phyloP scores from a whole-genome alignment of 2,888 invertebrate species.

The Leucophora obtusa region DNA sequence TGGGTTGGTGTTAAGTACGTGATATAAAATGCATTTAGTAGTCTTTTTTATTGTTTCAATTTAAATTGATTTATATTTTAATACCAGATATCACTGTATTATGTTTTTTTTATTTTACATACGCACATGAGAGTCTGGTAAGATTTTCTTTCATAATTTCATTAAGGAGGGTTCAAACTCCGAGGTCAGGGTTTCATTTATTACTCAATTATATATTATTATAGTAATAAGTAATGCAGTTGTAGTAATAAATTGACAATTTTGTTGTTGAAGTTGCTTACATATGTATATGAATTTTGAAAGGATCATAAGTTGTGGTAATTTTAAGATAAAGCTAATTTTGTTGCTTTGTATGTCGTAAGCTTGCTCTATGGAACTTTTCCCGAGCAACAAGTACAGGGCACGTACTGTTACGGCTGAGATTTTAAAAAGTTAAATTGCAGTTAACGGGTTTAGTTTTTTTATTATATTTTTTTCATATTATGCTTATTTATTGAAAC shows the following conservation, averaged over 20 bases:
- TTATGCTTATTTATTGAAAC: too few relatives aligned
- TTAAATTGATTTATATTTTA: conserved; percentile 63
- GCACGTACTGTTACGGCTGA: too few relatives aligned
- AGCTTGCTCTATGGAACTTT: too few relatives aligned
- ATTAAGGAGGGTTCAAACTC: conserved; percentile 22
- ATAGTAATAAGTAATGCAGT: conserved; percentile 14
- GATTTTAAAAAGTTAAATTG: too few relatives aligned
- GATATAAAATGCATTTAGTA: conserved; percentile 49
- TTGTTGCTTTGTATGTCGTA: too few relatives aligned
- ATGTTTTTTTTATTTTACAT: conserved; percentile 11
- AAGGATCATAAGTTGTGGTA: too few relatives aligned
- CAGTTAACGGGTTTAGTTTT: too few relatives aligned
- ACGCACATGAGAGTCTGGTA: conserved; percentile 10
- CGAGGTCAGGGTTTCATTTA: conserved; percentile 53
- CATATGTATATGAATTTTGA: too few relatives aligned
- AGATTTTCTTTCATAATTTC: conserved; percentile 28
- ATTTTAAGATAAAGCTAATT: too few relatives aligned
- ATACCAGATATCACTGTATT: conserved; percentile 10
- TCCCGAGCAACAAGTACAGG: too few relatives aligned
- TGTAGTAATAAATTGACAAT: conserved; percentile 18
- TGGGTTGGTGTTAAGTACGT: conserved; percentile 61
- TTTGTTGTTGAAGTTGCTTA: neutral
- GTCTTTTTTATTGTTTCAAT: conserved; percentile 60
- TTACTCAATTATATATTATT: conserved; percentile 36
- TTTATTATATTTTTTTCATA: too few relatives aligned